Percentiles rank a stretch among this genome's conserved stretches.
These are phyloP conservation scores for Opisthocomus hoazin DNA, from an alignment of 2,113 vertebrate genomes.

Conservation along the genomic window DNA sequence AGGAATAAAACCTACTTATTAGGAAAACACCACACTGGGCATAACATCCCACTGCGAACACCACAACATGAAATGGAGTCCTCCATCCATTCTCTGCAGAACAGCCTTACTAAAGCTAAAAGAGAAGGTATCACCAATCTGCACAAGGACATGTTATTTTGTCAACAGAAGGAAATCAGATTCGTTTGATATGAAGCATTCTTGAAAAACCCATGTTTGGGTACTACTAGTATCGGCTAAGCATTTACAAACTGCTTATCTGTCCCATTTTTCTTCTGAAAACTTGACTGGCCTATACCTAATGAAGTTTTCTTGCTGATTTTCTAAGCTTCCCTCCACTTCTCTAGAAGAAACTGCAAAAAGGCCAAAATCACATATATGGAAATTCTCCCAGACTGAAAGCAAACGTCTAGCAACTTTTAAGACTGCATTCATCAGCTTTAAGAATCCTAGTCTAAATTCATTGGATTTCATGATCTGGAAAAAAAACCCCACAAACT, in stretches of 20 bases:
- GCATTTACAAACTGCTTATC: neutral
- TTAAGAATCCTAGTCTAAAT: neutral
- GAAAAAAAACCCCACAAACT: neutral
- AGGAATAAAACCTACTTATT: neutral
- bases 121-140: neutral
- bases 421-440: neutral
- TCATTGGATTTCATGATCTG: neutral
- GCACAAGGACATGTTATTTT: neutral
- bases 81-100: neutral
- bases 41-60: neutral
- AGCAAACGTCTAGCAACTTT: neutral
- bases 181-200: neutral
- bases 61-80: neutral
- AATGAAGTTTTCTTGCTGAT: neutral
- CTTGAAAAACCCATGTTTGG: neutral
- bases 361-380: neutral
- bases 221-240: neutral
- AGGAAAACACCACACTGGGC: neutral
- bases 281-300: neutral
- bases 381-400: neutral
- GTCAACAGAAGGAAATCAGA: neutral
- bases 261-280: neutral
- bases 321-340: neutral
- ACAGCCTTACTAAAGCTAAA: neutral
- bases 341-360: neutral